Conservation (phyloP, 1,140 invertebrate genomes). For the Dreissena rostriformis region DNA sequence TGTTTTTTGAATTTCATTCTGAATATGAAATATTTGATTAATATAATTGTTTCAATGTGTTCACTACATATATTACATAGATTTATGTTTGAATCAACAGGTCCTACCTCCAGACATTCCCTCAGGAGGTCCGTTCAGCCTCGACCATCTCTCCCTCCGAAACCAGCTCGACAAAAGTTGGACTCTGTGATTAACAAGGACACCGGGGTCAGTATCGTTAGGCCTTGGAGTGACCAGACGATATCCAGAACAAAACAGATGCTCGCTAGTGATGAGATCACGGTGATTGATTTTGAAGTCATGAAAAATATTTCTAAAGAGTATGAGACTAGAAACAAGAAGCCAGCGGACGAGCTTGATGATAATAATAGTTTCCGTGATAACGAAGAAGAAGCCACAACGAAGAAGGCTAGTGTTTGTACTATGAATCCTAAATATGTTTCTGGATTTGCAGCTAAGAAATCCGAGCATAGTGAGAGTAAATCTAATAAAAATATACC, state of each 20-base stretch:
- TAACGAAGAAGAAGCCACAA: too few species aligned
- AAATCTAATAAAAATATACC: too few species aligned
- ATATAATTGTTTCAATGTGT: too few species aligned
- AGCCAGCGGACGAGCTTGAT: neutral
- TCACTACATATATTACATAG: too few species aligned
- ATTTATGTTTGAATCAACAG: too few species aligned
- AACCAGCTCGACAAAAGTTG: slow-evolving; percentile 43
- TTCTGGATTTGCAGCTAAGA: neutral
- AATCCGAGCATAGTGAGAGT: too few species aligned
- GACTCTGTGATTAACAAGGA: slow-evolving; percentile 56
- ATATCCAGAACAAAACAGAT: slow-evolving; percentile 54
- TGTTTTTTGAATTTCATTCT: too few species aligned
- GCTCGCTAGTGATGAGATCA: slow-evolving; percentile 55
- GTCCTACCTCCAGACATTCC: neutral
- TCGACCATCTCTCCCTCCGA: slow-evolving; percentile 12
- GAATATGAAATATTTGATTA: too few species aligned
- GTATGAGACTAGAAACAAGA: slow-evolving; percentile 26
- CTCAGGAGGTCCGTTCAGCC: slow-evolving; percentile 11
- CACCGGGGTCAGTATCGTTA: slow-evolving; percentile 43
- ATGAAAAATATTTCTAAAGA: slow-evolving; percentile 54
- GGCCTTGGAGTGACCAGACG: slow-evolving; percentile 54
- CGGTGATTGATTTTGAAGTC: slow-evolving; percentile 53
- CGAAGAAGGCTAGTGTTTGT: too few species aligned
- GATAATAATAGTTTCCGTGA: too few species aligned
- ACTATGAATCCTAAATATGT: neutral